Conservation (phyloP, 2,797 vertebrate genomes). For the Apogon hyalosoma region DNA sequence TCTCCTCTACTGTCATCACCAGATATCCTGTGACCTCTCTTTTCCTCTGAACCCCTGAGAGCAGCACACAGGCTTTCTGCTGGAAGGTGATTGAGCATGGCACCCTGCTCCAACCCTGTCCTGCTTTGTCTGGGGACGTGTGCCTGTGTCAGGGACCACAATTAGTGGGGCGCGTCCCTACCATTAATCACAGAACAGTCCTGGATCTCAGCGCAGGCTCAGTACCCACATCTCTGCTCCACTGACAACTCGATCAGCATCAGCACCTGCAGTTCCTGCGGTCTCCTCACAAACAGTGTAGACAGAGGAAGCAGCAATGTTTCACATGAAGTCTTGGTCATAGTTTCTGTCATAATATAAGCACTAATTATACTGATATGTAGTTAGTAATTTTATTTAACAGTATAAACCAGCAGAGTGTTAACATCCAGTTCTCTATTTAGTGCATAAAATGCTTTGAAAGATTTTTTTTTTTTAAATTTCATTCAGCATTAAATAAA, state of each 20-base stretch:
- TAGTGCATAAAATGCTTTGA: too few relatives aligned
- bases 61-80: conserved; percentile 59
- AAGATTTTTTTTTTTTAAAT: too few relatives aligned
- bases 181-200: conserved; percentile 82
- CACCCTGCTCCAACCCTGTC: conserved; percentile 78
- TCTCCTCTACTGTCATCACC: conserved; percentile 68
- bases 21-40: conserved; percentile 73
- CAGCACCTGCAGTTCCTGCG: conserved; percentile 25
- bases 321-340: not conserved
- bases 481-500: too few relatives aligned
- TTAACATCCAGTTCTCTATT: too few relatives aligned
- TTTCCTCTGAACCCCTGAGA: conserved; percentile 39
- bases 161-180: conserved; percentile 82
- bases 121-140: conserved; percentile 82
- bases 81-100: conserved; percentile 82
- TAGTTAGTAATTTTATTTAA: not conserved
- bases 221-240: conserved; percentile 53
- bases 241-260: conserved; percentile 58
- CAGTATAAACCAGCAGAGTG: not conserved
- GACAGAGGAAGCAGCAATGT: not conserved
- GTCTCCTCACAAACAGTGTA: conserved; percentile 6
- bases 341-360: not conserved
- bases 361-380: not conserved
- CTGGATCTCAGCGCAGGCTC: conserved; percentile 49
- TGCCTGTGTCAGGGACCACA: conserved; percentile 83